These are phyloP conservation scores for Chrysina gloriosa DNA, from an alignment of 2,888 invertebrate genomes.

Conservation along the genomic window DNA sequence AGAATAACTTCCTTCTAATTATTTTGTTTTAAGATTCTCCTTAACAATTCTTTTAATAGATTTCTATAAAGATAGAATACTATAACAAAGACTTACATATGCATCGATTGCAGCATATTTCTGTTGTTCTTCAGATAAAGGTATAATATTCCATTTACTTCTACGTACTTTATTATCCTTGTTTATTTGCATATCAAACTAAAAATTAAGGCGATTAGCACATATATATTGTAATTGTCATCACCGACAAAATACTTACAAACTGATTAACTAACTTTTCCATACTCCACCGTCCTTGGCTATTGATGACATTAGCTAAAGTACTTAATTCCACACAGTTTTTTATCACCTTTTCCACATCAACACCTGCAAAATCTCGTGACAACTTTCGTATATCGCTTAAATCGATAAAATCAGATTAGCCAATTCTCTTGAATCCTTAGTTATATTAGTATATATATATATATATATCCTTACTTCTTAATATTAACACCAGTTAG, in stretches of 20 bases:
- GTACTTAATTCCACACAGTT: constrained; percentile 72
- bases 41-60: no score
- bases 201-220: constrained; percentile 31
- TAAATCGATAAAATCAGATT: constrained; percentile 48
- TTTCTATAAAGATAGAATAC: constrained; percentile 12
- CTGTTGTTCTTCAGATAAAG: constrained; percentile 68
- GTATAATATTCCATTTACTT: constrained; percentile 72
- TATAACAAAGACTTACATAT: constrained; percentile 67
- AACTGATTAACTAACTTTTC: constrained; percentile 69
- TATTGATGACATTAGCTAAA: constrained; percentile 69
- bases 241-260: constrained; percentile 59
- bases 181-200: constrained; percentile 68
- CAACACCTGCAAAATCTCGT: constrained; percentile 71
- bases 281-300: constrained; percentile 71
- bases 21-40: no score
- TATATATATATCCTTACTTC: constrained; percentile 65
- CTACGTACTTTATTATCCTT: constrained; percentile 70
- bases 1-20: no score
- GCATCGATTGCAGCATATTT: constrained; percentile 75
- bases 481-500: constrained; percentile 74
- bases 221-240: constrained; percentile 9
- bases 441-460: no score
- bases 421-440: constrained; percentile 15
- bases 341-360: constrained; percentile 67
- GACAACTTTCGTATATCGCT: constrained; percentile 74